Evolutionary conservation across 2,797 vertebrate species (phyloP).

Genomic region (Crypturellus tataupa): DNA sequence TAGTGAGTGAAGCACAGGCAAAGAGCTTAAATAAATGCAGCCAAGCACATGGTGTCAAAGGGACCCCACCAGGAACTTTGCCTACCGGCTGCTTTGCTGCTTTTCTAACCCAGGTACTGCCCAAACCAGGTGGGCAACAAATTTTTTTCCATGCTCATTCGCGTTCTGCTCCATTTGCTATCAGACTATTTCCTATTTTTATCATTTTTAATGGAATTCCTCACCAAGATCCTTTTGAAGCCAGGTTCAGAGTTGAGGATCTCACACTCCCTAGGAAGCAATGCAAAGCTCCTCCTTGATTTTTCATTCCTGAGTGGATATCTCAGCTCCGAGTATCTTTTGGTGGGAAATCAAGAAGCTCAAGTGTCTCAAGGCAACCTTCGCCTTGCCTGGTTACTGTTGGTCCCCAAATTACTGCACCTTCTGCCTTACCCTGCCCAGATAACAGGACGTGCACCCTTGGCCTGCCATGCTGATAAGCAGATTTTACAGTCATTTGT

Average conservation of each 20-base stretch:
- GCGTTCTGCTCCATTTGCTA: background rate
- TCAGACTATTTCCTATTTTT: background rate
- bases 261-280: background rate
- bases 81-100: background rate
- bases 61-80: background rate
- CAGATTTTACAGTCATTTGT: slow-evolving; percentile 23
- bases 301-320: background rate
- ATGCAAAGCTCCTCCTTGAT: background rate
- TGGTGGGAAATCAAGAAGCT: background rate
- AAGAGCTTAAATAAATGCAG: slow-evolving; percentile 34
- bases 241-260: background rate
- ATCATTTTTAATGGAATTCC: background rate
- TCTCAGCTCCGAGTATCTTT: background rate
- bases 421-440: background rate
- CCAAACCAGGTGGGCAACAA: background rate
- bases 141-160: fast-evolving
- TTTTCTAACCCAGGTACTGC: background rate
- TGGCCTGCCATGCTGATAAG: background rate
- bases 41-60: background rate
- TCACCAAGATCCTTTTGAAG: background rate
- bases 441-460: background rate
- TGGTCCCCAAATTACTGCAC: slow-evolving; percentile 2
- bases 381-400: background rate
- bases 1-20: slow-evolving; percentile 43
- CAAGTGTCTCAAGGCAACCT: background rate